Evolutionary conservation across 2,113 vertebrate species (phyloP), one percentile per base, ranked within the genome.

Genomic region (Fulmarus glacialis): DNA sequence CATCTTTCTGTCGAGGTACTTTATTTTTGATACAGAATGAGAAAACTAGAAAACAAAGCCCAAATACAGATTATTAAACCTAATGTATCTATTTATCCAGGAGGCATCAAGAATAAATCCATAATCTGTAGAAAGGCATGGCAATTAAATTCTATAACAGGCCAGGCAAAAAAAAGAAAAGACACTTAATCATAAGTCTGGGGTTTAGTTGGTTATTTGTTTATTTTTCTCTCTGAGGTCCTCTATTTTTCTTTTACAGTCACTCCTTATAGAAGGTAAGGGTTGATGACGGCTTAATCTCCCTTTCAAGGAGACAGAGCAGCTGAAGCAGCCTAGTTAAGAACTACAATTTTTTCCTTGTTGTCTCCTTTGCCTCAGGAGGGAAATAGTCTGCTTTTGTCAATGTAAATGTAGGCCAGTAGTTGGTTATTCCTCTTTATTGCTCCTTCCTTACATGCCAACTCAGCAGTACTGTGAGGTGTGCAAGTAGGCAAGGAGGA

Each of bases 401-500:
- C 80, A 90, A 21, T 64, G 79, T 52, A 92, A 92, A 86, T 90
- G 66, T 77, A 77, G 45, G 53, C 14, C 77, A 86, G 75, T 77
- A 77, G n/a, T 34, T 85, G 73, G 92, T 93, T 92, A 86, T 72
- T 93, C 71, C 56, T 72, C 66, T 96, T 89, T 96, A 89, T 80
- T 2, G 0, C 34, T 77, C 47, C 52, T 91, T 88, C 48, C 40
- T 82, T 56, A 68, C 2, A 3, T 63, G 85, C 85, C 24, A 90
- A 19, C 70, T 96, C 85, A 96, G 90, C 82, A 93, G 66, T 75
- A 84, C 60, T 58, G 60, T 87, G 64, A 91, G 64, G 16, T 84
- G 52, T 81, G 52, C 36, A 67, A 71, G 71, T 10, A 79, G 36
- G 81, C 60, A 75, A 82, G 30, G 17, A 88, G 26, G 55, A 78